Conservation (phyloP, 2,888 invertebrate species). For the Andrena praecox region DNA sequence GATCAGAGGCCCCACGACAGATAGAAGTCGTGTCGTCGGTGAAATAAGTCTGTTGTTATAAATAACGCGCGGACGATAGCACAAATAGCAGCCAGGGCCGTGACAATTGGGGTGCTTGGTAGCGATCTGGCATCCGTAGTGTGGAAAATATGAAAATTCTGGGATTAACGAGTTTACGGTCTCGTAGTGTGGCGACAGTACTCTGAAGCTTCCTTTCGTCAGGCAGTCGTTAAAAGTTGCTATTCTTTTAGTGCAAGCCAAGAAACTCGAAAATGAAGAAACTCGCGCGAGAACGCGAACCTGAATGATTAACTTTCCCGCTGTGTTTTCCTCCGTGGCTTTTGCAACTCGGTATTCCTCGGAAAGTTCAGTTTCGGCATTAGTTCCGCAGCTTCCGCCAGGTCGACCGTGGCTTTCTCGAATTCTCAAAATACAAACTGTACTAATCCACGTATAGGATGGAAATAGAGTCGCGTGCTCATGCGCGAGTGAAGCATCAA, state of each 20-base stretch:
- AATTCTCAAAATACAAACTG: constrained; percentile 30
- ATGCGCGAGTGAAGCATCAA: constrained; percentile 15
- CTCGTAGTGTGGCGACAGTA: neutral
- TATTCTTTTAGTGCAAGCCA: constrained; percentile 22
- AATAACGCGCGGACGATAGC: constrained; percentile 79
- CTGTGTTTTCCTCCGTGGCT: neutral
- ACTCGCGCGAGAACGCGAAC: neutral
- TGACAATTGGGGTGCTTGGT: constrained; percentile 64
- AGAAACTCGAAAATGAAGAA: neutral
- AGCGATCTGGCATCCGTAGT: neutral
- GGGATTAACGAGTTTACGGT: neutral
- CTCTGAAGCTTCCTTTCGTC: neutral
- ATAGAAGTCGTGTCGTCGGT: constrained; percentile 54
- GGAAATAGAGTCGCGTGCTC: neutral
- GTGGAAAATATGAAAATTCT: neutral
- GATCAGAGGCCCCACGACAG: constrained; percentile 54
- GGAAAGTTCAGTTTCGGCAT: constrained; percentile 45
- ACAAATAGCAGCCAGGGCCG: constrained; percentile 82
- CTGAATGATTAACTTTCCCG: constrained; percentile 42
- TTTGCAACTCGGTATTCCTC: constrained; percentile 7
- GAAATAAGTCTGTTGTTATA: constrained; percentile 74
- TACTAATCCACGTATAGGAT: constrained; percentile 18
- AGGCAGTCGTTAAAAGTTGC: constrained; percentile 37
- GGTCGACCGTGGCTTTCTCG: constrained; percentile 24
- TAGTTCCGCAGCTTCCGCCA: constrained; percentile 24